Conservation (phyloP, 2,797 vertebrate genomes). For the Discoglossus pictus region DNA sequence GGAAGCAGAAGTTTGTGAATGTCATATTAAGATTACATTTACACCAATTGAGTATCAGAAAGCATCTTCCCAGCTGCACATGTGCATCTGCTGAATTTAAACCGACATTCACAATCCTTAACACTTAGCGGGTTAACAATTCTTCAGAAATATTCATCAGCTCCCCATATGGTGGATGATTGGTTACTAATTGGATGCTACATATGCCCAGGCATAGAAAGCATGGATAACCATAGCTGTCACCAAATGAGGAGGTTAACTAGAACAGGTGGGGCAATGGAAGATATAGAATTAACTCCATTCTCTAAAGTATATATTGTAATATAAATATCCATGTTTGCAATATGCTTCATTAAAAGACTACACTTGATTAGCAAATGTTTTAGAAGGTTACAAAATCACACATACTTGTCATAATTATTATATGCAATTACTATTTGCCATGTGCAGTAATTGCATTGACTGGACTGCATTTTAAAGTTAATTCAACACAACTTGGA, state of each 20-base stretch:
- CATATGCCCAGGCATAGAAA: constrained; percentile 4
- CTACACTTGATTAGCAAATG: too few relatives aligned
- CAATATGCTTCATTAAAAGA: too few relatives aligned
- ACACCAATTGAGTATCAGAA: too few relatives aligned
- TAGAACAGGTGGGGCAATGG: constrained; percentile 9
- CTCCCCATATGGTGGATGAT: constrained; percentile 12
- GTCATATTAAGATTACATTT: too few relatives aligned
- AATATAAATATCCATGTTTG: constrained; percentile 3
- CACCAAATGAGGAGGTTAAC: constrained; percentile 1
- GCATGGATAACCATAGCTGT: constrained; percentile 1
- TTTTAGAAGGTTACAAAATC: too few relatives aligned
- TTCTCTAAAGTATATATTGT: constrained; percentile 8
- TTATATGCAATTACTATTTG: too few relatives aligned
- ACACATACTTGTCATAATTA: too few relatives aligned
- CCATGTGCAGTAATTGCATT: too few relatives aligned
- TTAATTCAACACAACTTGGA: too few relatives aligned
- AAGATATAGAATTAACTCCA: not conserved
- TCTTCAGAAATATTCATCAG: not conserved
- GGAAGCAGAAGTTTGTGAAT: too few relatives aligned
- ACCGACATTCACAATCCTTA: constrained; percentile 9
- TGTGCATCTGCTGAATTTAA: constrained; percentile 15
- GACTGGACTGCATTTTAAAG: too few relatives aligned
- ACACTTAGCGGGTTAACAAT: not conserved
- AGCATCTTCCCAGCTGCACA: not conserved
- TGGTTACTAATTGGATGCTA: constrained; percentile 18